A percentile compares a stretch with the other conserved stretches of the same genome.
Conservation (phyloP, 2,888 invertebrate genomes). For the Eledone cirrhosa region DNA sequence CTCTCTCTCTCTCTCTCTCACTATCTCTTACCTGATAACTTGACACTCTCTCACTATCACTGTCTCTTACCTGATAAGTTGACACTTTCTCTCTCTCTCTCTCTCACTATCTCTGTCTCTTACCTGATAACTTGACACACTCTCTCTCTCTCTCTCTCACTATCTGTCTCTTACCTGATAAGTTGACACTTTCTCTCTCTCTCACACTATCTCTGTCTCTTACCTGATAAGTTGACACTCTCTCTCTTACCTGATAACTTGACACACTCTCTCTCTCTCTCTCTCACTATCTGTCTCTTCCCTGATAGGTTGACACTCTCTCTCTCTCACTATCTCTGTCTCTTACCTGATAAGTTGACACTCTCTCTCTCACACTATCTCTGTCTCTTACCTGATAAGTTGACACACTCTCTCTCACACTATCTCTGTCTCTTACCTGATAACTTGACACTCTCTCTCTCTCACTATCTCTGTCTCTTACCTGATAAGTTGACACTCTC, state of each 20-base stretch:
- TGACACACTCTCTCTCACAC: constrained; percentile 40
- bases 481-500: constrained; percentile 57
- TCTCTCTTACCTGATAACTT: constrained; percentile 50
- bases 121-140: constrained; percentile 57
- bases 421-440: constrained; percentile 53
- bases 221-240: constrained; percentile 58
- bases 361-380: constrained; percentile 37
- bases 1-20: too few relatives aligned
- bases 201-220: neutral
- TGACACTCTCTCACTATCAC: constrained; percentile 43
- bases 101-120: neutral
- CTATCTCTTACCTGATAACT: constrained; percentile 53
- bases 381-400: constrained; percentile 50
- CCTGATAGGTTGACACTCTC: constrained; percentile 56
- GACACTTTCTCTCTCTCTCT: too few relatives aligned
- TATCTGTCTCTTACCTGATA: constrained; percentile 55
- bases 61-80: constrained; percentile 50
- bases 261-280: constrained; percentile 41
- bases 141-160: too few relatives aligned
- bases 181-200: constrained; percentile 52
- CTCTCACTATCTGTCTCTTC: too few relatives aligned
- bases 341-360: constrained; percentile 56
- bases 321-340: too few relatives aligned
- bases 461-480: constrained; percentile 35
- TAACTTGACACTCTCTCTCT: constrained; percentile 47